A percentile compares a stretch with the other conserved stretches of the same genome.
Conservation (phyloP, 1,140 invertebrate species). For the Lepidurus apus region DNA sequence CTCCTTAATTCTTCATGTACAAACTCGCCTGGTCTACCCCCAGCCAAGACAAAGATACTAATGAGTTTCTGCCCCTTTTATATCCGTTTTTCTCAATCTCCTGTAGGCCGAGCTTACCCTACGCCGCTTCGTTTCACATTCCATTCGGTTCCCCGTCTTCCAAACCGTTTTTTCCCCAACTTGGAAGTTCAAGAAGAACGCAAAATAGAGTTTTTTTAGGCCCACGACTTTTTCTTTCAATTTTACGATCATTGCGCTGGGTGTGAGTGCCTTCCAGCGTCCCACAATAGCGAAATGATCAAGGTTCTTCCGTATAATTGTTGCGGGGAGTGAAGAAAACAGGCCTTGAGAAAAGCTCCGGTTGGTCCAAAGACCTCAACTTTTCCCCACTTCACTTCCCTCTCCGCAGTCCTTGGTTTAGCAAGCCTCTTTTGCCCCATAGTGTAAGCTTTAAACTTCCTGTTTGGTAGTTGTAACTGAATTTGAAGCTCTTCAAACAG, state of each 20-base stretch:
- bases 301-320: conserved; percentile 1
- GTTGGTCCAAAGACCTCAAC: not conserved
- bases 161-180: no score
- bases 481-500: no score
- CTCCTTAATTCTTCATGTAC: not conserved
- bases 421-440: not conserved
- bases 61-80: not conserved
- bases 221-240: no score
- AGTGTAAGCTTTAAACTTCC: not conserved
- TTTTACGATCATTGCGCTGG: not conserved
- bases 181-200: no score
- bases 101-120: not conserved
- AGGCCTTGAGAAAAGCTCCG: not conserved
- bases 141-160: no score
- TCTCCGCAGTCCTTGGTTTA: not conserved
- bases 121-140: not conserved
- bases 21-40: not conserved
- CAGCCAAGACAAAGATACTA: not conserved
- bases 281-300: not conserved
- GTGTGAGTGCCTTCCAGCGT: not conserved
- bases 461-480: no score
- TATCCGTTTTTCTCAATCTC: not conserved
- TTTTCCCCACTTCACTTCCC: not conserved
- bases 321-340: not conserved
- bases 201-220: no score